Percentiles rank a stretch among this genome's conserved stretches.
Evolutionary conservation across 2,888 invertebrate species (phyloP).

Genomic region (Scaptomyza polygonia): DNA sequence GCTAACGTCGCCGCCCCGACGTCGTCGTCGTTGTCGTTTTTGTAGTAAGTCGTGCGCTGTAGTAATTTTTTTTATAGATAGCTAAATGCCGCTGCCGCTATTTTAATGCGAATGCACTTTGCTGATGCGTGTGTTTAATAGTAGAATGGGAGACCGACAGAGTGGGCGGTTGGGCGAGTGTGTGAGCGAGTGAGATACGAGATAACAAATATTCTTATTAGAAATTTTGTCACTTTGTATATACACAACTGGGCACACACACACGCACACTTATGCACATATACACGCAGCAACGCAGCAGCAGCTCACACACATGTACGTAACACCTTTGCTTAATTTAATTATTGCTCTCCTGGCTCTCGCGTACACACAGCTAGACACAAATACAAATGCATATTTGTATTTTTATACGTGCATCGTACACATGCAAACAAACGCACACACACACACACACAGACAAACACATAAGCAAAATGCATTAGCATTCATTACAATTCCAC

Average conservation of each 20-base stretch:
- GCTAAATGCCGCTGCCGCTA: conserved; percentile 51
- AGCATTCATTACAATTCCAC: conserved; percentile 71
- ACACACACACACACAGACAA: conserved; percentile 14
- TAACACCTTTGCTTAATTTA: conserved; percentile 75
- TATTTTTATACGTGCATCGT: conserved; percentile 29
- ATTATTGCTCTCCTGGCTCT: conserved; percentile 72
- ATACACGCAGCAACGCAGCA: conserved; percentile 35
- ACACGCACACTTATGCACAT: conserved; percentile 30
- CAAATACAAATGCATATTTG: conserved; percentile 35
- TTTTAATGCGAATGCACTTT: conserved; percentile 41
- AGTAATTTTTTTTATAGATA: conserved; percentile 56
- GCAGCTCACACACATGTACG: conserved; percentile 59
- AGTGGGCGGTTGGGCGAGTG: not conserved
- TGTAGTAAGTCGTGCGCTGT: conserved; percentile 72
- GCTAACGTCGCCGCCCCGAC: conserved; percentile 40
- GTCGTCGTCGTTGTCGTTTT: conserved; percentile 62
- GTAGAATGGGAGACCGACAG: not conserved
- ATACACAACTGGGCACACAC: conserved; percentile 61
- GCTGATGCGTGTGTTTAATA: conserved; percentile 4
- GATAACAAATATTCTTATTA: conserved; percentile 72
- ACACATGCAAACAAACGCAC: conserved; percentile 23
- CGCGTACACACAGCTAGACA: conserved; percentile 59
- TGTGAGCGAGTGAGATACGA: conserved; percentile 18
- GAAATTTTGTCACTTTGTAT: conserved; percentile 71
- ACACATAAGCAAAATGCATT: conserved; percentile 54